Base-by-base conservation (phyloP, 2,888 invertebrate species). In the Nemurella pictetii region DNA sequence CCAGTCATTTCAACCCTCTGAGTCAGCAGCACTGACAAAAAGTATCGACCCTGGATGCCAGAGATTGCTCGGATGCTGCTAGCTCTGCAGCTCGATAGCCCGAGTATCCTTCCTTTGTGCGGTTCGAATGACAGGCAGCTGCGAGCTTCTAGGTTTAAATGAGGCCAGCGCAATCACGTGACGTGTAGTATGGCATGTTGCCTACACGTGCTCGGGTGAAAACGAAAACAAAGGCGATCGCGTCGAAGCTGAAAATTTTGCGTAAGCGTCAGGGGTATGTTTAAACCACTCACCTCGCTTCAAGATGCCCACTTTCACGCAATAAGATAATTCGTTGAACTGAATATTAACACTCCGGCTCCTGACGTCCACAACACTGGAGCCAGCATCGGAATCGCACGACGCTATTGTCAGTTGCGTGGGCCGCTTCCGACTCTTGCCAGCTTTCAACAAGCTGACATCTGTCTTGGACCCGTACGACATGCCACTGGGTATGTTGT, bases 271-370 rank as follows among this genome's bases (percentile, higher is more conserved):
- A 55, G 20, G 9, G 20, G 3, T 55, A 55, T 55, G 9, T 55
- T 55, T 20, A 3, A 55, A 55, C 3, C 7, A 75, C 87, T 90
- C 90, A 94, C 94, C 92, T 91, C 91, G 91, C 87, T 89, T 90
- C 78, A 93, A 90, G 86, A 94, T 88, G 86, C 93, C 93, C 87
- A 92, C 92, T 86, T 93, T 92, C 9, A 95, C 94, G 28, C 91
- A 91, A 89, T 94, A 95, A 80, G 92, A 92, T 85, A 96, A 90
- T 88, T 95, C 92, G 88, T 92, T 91, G 89, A 95, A 96, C 86
- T 93, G 92, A 87, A 96, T 92, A 88, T 94, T 93, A 81, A 95
- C 89, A 4, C 85, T 87, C 9, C 87, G 80, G 36, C 25, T 26
- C 20, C 82, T 55, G 36, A 36, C 80, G 35, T 35, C 35, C 25